Conservation (phyloP, 2,113 vertebrate species). For the Rutilus rutilus region DNA sequence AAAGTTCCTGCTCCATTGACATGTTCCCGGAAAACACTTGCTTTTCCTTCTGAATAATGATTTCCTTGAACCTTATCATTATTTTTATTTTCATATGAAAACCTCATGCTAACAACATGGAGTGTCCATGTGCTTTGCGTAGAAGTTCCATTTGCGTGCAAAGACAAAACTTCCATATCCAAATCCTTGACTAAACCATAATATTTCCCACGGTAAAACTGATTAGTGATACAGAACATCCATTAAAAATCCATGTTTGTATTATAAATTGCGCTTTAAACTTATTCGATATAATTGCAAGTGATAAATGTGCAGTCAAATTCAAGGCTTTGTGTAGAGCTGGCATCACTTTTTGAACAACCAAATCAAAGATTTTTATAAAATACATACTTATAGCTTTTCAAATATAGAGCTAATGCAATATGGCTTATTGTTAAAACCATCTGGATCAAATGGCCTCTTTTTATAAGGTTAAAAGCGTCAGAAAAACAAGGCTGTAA, state of each 20-base stretch:
- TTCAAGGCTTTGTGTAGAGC: neutral
- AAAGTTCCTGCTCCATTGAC: constrained; percentile 16
- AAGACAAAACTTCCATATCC: neutral
- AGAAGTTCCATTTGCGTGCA: neutral
- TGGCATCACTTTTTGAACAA: neutral
- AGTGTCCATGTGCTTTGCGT: neutral
- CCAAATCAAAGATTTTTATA: neutral
- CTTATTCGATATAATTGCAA: neutral
- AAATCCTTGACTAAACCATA: neutral
- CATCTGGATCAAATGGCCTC: neutral
- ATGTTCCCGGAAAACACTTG: neutral
- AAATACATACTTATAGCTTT: neutral
- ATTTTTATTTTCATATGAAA: constrained; percentile 12
- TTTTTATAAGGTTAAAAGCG: constrained; percentile 32
- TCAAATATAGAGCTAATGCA: neutral
- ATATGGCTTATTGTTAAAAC: neutral
- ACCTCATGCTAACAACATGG: constrained; percentile 2
- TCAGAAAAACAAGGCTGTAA: constrained; percentile 46
- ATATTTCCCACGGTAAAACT: neutral
- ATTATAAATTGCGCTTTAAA: neutral
- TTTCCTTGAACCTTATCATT: neutral
- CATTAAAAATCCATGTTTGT: neutral
- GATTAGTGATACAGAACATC: neutral
- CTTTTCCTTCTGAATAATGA: neutral
- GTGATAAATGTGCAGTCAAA: neutral